These are phyloP conservation scores for Toxotes lorentzi DNA, from an alignment of 2,797 vertebrate genomes.

Conservation along the genomic window DNA sequence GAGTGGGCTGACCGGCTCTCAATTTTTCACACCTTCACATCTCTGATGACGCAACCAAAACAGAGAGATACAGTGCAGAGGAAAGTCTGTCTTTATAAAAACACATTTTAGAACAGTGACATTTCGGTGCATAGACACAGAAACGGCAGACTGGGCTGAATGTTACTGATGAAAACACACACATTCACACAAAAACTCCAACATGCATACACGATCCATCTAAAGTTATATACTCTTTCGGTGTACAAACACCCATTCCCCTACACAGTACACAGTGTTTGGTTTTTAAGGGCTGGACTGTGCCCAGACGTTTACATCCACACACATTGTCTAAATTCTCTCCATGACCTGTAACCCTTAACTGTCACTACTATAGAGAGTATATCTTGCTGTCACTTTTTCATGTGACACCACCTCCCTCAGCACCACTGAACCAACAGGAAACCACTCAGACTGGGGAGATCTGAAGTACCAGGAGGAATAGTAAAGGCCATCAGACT, in stretches of 20 bases:
- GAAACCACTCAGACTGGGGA: not conserved
- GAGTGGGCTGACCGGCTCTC: constrained; percentile 19
- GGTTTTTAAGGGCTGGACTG: too few species aligned
- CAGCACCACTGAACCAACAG: not conserved
- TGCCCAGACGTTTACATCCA: too few species aligned
- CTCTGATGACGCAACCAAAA: constrained; percentile 32
- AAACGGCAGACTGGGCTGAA: constrained; percentile 9
- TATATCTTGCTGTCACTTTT: too few species aligned
- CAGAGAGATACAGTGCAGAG: constrained; percentile 5
- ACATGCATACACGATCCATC: not conserved
- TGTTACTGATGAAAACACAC: constrained; percentile 1
- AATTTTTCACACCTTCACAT: constrained; percentile 40
- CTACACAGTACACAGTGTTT: not conserved
- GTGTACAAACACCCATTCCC: not conserved
- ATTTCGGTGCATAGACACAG: constrained; percentile 10
- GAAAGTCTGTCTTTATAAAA: constrained; percentile 40
- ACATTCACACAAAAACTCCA: not conserved
- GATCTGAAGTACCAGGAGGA: too few species aligned
- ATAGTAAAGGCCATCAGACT: not conserved
- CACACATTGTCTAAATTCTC: not conserved
- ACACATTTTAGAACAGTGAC: constrained; percentile 39
- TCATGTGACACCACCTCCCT: too few species aligned
- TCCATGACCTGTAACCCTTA: not conserved
- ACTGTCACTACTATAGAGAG: too few species aligned
- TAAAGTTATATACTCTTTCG: not conserved